A percentile compares a stretch with the other conserved stretches of the same genome.
Evolutionary conservation across 2,113 vertebrate genomes (phyloP).

Genomic region (Apteryx owenii): DNA sequence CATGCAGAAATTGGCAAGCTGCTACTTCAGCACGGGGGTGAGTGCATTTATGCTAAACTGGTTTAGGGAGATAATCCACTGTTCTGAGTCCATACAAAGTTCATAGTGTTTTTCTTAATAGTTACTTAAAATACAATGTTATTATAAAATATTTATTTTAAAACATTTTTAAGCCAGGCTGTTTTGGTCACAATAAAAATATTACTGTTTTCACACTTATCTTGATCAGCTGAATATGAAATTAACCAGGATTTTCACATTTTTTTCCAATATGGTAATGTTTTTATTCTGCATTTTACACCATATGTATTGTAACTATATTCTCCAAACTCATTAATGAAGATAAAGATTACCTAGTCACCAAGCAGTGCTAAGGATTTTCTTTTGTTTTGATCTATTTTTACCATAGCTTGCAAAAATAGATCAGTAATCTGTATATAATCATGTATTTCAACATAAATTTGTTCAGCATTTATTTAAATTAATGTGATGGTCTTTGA

Average conservation of each 20-base stretch:
- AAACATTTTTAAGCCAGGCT: conserved; percentile 46
- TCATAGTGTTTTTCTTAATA: conserved; percentile 26
- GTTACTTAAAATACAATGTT: conserved; percentile 8
- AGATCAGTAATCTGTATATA: conserved; percentile 11
- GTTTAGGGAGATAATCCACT: conserved; percentile 55
- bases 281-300: conserved; percentile 32
- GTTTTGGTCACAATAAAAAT: conserved; percentile 58
- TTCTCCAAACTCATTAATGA: conserved; percentile 49
- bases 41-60: conserved; percentile 75
- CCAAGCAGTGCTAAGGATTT: not conserved
- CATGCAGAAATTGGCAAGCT: conserved; percentile 91
- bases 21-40: conserved; percentile 89
- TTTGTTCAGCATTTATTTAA: conserved; percentile 34
- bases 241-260: conserved; percentile 6
- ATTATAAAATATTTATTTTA: conserved; percentile 27
- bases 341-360: conserved; percentile 28
- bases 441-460: conserved; percentile 4
- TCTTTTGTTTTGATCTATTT: conserved; percentile 55
- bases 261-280: conserved; percentile 21
- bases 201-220: conserved; percentile 40
- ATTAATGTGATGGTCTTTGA: conserved; percentile 37
- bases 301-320: conserved; percentile 15
- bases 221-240: conserved; percentile 37
- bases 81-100: conserved; percentile 23
- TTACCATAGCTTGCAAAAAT: not conserved